Base-by-base conservation (phyloP, 1,140 invertebrate species). In the Drosophila equinoxialis region DNA sequence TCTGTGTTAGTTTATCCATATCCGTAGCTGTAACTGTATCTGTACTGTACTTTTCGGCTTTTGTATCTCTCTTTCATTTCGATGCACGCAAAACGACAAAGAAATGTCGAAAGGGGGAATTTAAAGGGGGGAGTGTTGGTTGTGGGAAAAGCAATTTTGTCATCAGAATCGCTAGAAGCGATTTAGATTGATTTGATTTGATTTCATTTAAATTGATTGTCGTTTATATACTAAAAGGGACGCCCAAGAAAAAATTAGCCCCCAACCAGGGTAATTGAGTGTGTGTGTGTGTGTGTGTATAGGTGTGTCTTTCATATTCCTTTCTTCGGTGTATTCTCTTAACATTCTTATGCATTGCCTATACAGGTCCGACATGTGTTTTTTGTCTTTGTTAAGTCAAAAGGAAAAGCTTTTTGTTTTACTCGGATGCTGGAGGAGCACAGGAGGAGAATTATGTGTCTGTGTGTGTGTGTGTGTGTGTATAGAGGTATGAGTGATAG, bases 11-110 rank as follows among this genome's bases (percentile, higher is more conserved):
- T 75, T 41, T 77, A 30, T 39, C 37, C 37, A 39, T 51, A 48
- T 48, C 45, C 20, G 42, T 45, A 45, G 14, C 42, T 45, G 45
- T 39, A 39, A 39, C 37, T 37, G 35, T 37, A 37, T 13, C 45
- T 51, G 45, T 51, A 51, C 45, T 51, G 45, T 51, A 51, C 45
- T 51, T 51, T 51, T 51, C 45, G 45, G 45, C 45, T 51, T 68
- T 68, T 55, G 62, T 51, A 20, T 68, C 41, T 57, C 39, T 64
- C 61, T 75, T 37, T 64, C 33, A 65, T 67, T 78, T 71, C 45
- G 39, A 74, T 77, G 70, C 64, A 69, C 61, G 59, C 7, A 64
- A 73, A 73, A 59, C 66, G 55, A 65, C 51, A 68, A 75, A 67
- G 39, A 78, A 71, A 79, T 37, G 26, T 3, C 17, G 20, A 6